Evolutionary conservation across 2,888 invertebrate species (phyloP).

Genomic region (Apotomis capreana): DNA sequence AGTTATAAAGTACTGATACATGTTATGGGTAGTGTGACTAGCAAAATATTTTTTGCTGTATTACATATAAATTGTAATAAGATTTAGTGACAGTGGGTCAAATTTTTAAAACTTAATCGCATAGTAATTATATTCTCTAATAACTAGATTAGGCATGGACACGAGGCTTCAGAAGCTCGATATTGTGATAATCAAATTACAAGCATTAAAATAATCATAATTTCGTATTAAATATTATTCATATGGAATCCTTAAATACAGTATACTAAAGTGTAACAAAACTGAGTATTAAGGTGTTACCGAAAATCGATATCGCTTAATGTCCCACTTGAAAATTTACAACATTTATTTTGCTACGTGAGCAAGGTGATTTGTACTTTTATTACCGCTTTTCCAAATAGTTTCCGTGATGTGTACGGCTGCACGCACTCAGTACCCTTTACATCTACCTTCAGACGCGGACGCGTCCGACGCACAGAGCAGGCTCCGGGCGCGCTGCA

Average conservation of each 20-base stretch:
- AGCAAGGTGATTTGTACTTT: constrained; percentile 81
- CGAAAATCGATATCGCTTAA: constrained; percentile 49
- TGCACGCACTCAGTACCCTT: neutral
- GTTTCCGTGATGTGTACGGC: constrained; percentile 17
- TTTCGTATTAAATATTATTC: constrained; percentile 61
- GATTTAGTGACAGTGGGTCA: constrained; percentile 79
- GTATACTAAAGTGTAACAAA: constrained; percentile 51
- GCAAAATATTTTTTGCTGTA: constrained; percentile 80
- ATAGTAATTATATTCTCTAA: constrained; percentile 63
- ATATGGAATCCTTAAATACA: constrained; percentile 63
- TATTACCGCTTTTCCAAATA: constrained; percentile 45
- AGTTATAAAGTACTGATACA: constrained; percentile 79
- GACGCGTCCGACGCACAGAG: neutral
- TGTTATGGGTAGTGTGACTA: constrained; percentile 80
- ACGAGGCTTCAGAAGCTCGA: constrained; percentile 61
- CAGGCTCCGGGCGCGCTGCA: neutral
- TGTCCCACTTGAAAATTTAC: constrained; percentile 61
- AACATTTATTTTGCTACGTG: constrained; percentile 75
- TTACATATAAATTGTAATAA: constrained; percentile 64
- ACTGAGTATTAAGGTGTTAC: constrained; percentile 71
- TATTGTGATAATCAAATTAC: constrained; percentile 55
- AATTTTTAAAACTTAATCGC: constrained; percentile 61
- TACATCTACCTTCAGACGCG: neutral
- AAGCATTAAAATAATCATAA: constrained; percentile 58
- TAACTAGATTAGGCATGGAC: constrained; percentile 72